phyloP scores from a whole-genome alignment of 2,888 invertebrate genomes.

The Dendrolimus pini region DNA sequence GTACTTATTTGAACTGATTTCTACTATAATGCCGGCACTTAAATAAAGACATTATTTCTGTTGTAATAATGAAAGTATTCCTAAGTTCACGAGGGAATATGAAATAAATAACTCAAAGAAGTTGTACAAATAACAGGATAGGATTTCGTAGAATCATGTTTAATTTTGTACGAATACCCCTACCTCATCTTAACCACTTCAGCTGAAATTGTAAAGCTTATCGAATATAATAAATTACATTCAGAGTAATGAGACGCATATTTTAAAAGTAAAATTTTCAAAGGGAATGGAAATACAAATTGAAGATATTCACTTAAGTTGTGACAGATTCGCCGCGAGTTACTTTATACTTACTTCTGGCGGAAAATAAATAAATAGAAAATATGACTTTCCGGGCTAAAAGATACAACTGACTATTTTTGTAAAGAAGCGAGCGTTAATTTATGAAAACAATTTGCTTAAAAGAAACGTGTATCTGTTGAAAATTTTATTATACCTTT shows the following conservation, averaged over 20 bases:
- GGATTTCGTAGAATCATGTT: background rate
- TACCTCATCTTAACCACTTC: constrained; percentile 7
- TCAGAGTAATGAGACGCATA: constrained; percentile 11
- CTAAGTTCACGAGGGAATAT: too few relatives aligned
- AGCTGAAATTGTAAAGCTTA: constrained; percentile 9
- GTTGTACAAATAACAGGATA: background rate
- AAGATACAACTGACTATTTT: constrained; percentile 20
- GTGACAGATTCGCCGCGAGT: constrained; percentile 20
- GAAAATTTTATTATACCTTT: background rate
- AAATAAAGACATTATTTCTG: too few relatives aligned
- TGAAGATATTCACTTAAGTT: constrained; percentile 17
- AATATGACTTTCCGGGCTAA: constrained; percentile 25
- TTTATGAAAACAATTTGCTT: constrained; percentile 37
- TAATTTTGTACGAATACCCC: background rate
- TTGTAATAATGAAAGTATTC: too few relatives aligned
- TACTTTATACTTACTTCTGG: constrained; percentile 23
- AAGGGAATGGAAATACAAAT: constrained; percentile 19
- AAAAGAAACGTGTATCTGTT: constrained; percentile 27
- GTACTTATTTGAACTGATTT: too few relatives aligned
- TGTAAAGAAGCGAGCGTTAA: constrained; percentile 36
- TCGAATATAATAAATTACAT: constrained; percentile 7
- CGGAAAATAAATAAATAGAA: constrained; percentile 29
- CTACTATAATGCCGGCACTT: too few relatives aligned
- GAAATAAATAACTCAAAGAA: too few relatives aligned
- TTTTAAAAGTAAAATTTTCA: constrained; percentile 17